Base-by-base conservation (phyloP, 2,113 vertebrate genomes). In the Agapornis roseicollis region DNA sequence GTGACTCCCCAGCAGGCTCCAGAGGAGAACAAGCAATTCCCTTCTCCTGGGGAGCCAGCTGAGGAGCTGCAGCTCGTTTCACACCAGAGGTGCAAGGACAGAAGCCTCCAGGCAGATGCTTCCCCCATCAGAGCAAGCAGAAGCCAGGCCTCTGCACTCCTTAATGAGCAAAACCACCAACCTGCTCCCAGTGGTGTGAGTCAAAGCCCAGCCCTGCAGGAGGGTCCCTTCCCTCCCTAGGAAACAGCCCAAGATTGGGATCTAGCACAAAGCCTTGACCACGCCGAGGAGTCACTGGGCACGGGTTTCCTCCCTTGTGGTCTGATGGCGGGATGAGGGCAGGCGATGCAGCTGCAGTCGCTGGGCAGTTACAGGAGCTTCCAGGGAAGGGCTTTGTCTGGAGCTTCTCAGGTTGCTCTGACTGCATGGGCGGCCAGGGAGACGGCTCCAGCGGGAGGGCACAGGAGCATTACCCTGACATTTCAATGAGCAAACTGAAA, bases 281-380 rank as follows among this genome's bases (percentile, higher is more conserved):
- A 10, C 1, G 4, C 64, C 11, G 11, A 61, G 86, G 24, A 53
- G 25, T 46, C 33, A 8, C 23, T 0, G 4, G 81, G 52, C 13
- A 2, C 25, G 11, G 70, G 41, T 35, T 18, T 80, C 71, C 60
- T 29, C 52, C 47, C 1, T 0, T 2, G 1, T 0, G 3, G n/a
- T 41, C 50, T 25, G 37, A 35, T 23, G 25, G 33, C 23, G 15
- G 74, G 84, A 37, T 31, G 29, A 56, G 49, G 49, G 41, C 3
- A 1, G 33, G 11, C 1, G 20, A 20, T 11, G 31, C 39, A 8
- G 44, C 73, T 4, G 18, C 3, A 2, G 29, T 23, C 28, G 29
- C 55, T 2, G 3, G 39, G 29, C 18, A 7, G 33, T 28, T 16
- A 56, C 31, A 10, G 1, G 11, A 39, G 46, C 39, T 74, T 27